Evolutionary conservation across 2,888 invertebrate genomes (phyloP).

Genomic region (Thecocarcelia acutangulata): DNA sequence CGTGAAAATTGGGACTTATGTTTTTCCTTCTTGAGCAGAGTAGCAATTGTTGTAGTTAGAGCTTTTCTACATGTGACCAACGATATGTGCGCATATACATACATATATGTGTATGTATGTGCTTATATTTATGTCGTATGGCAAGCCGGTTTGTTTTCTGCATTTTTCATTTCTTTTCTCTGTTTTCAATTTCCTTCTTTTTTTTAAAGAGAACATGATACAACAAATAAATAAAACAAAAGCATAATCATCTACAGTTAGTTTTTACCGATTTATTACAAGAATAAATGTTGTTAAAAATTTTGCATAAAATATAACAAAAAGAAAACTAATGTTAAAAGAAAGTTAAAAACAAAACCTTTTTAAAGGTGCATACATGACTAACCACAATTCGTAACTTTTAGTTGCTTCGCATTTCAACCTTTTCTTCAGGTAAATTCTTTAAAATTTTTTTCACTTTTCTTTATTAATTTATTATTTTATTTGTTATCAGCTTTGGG

Average conservation of each 20-base stretch:
- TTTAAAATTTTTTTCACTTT: constrained; percentile 13
- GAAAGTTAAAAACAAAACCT: neutral
- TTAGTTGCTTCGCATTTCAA: neutral
- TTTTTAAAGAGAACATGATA: constrained; percentile 3
- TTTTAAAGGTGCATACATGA: neutral
- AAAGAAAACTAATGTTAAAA: neutral
- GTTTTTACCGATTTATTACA: constrained; percentile 19
- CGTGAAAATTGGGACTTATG: no score
- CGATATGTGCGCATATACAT: no score
- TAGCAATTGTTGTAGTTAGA: no score
- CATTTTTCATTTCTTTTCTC: constrained; percentile 3
- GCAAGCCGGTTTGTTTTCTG: constrained; percentile 39
- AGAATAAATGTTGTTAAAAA: constrained; percentile 15
- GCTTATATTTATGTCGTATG: no score
- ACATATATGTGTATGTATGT: no score
- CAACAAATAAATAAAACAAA: constrained; percentile 1
- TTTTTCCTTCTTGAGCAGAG: no score
- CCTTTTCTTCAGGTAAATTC: neutral
- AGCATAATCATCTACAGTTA: constrained; percentile 46
- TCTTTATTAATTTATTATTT: constrained; percentile 1
- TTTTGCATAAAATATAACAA: constrained; percentile 1
- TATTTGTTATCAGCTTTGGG: neutral
- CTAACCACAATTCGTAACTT: constrained; percentile 2
- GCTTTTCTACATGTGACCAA: no score
- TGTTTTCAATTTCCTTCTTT: constrained; percentile 13